Conservation (phyloP, 2,888 invertebrate species). For the Acleris sparsana region DNA sequence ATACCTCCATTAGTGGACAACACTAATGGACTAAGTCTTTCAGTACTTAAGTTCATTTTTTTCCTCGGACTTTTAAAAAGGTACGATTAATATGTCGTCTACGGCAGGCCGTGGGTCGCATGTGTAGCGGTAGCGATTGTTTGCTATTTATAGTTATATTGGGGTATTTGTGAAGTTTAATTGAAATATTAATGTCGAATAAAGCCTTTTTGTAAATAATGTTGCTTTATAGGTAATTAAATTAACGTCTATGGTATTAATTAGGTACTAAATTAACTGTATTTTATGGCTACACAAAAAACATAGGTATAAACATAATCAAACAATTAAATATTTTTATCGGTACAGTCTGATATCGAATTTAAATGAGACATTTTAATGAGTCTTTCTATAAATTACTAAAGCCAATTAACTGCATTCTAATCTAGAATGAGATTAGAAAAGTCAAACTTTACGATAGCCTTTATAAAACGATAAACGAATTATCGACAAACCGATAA, state of each 20-base stretch:
- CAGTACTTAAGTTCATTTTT: slow-evolving; percentile 16
- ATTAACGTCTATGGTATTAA: too few species aligned
- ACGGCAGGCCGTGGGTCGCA: background rate
- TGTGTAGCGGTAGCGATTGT: too few species aligned
- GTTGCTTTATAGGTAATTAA: too few species aligned
- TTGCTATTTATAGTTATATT: too few species aligned
- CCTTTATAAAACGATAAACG: slow-evolving; percentile 53
- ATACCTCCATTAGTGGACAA: slow-evolving; percentile 76
- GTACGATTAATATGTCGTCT: slow-evolving; percentile 1
- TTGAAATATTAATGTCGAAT: too few species aligned
- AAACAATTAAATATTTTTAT: too few species aligned
- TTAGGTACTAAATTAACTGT: too few species aligned
- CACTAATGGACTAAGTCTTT: slow-evolving; percentile 69
- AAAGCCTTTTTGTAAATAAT: too few species aligned
- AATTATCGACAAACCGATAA: slow-evolving; percentile 30
- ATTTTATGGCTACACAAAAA: too few species aligned
- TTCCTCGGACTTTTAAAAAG: slow-evolving; percentile 10
- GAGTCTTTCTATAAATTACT: slow-evolving; percentile 35
- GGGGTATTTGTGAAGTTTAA: too few species aligned
- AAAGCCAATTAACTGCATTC: slow-evolving; percentile 39
- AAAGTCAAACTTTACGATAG: slow-evolving; percentile 60
- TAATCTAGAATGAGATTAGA: slow-evolving; percentile 49
- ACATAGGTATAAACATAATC: too few species aligned
- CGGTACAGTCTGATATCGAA: slow-evolving; percentile 10
- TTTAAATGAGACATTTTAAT: slow-evolving; percentile 29